Evolutionary conservation across 2,113 vertebrate species (phyloP), one percentile per base, ranked within the genome.

Genomic region (Dascyllus trimaculatus): DNA sequence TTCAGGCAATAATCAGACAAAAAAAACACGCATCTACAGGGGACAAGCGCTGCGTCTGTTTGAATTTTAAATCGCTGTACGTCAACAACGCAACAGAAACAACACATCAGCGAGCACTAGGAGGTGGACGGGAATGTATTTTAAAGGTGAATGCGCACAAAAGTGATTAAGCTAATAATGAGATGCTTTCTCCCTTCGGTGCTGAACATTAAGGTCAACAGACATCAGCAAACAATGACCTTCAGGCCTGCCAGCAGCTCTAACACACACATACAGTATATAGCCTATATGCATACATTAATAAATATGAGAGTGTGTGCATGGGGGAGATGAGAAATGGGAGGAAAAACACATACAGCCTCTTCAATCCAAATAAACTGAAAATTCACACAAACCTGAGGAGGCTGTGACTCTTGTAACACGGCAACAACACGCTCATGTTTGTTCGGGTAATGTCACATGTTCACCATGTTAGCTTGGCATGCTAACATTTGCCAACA

Each of bases 141-240:
- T 6, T 32, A 25, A 32, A 51, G 19, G 45, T 46, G 15, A 57
- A 74, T 11, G 19, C 46, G 80, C 25, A 43, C 1, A 48, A 48
- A 77, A 52, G 54, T 40, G 21, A 84, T 79, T 84, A 63, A 79
- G 62, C 24, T 60, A 56, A 21, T 74, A 67, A 83, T 69, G 69
- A 87, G 69, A 87, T 78, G 68, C 52, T 60, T 62, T 75, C 56
- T 46, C 65, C 85, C 85, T 43, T 60, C 18, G 64, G 48, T 67
- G 72, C 18, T 52, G 51, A 70, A 72, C 59, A 59, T 0, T 61
- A 83, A 85, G 86, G 86, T 85, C 83, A 74, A 70, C 80, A 80
- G 48, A 78, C 46, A 19, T 45, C 46, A 48, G 53, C 24, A 75
- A 77, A 56, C 59, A 73, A 56, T 38, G 76, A 83, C 85, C 72